Conservation (phyloP, 1,140 invertebrate genomes). For the Zaprionus vittiger region DNA sequence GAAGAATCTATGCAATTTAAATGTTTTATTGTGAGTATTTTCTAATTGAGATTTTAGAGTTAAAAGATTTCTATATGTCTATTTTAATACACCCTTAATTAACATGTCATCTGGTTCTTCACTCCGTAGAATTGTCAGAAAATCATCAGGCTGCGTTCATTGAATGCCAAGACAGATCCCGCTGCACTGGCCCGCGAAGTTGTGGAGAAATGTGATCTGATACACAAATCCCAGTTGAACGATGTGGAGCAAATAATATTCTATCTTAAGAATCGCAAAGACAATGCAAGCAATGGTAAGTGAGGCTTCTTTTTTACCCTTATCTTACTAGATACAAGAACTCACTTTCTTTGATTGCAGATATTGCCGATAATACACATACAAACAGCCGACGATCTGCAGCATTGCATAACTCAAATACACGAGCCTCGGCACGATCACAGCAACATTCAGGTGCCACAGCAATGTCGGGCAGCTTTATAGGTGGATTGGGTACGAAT, state of each 20-base stretch:
- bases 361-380: slow-evolving; percentile 72
- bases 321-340: neutral
- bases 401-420: slow-evolving; percentile 59
- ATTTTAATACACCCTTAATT: neutral
- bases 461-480: slow-evolving; percentile 47
- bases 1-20: no score
- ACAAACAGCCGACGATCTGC: slow-evolving; percentile 67
- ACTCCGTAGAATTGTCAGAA: slow-evolving; percentile 90
- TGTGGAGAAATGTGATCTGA: slow-evolving; percentile 94
- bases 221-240: slow-evolving; percentile 92
- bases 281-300: slow-evolving; percentile 83
- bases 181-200: slow-evolving; percentile 93
- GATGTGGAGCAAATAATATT: slow-evolving; percentile 97
- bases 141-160: slow-evolving; percentile 93
- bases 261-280: slow-evolving; percentile 94
- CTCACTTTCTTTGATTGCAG: slow-evolving; percentile 27
- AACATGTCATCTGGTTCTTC: neutral
- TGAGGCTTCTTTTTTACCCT: neutral
- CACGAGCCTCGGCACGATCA: slow-evolving; percentile 58
- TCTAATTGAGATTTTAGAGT: no score
- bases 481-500: slow-evolving; percentile 16
- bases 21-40: no score
- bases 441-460: slow-evolving; percentile 41
- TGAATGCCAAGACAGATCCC: slow-evolving; percentile 93
- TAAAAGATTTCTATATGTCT: neutral